Base-by-base conservation (phyloP, 2,113 vertebrate genomes). In the Triplophysa dalaica region DNA sequence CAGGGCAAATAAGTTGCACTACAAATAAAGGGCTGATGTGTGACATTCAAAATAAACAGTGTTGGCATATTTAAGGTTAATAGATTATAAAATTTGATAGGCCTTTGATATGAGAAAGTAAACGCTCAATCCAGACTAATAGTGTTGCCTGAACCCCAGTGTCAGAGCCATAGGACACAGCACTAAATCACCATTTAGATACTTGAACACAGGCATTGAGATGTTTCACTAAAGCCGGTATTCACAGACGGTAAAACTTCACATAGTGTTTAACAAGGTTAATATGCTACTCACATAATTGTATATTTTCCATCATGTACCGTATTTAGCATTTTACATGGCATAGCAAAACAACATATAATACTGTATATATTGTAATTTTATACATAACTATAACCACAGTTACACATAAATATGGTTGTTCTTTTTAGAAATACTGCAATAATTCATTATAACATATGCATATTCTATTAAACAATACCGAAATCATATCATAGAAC, bases 11-110 rank as follows among this genome's bases (percentile, higher is more conserved):
- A n/a, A n/a, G n/a, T 26, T 1, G 2, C 1, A 1, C 1, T 14
- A 2, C 38, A 16, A 38, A 70, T 70, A 54, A 72, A 58, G 52
- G 58, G 69, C n/a, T 13, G 54, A 38, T 56, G 69, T 56, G 69
- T 52, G 26, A 56, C 52, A 21, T 58, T 58, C 9, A n/a, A 12
- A 5, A 0, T 61, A 7, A 22, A 6, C 48, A 0, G 63, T 54
- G 17, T n/a, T 26, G 73, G 75, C 29, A 29, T 78, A 38, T 68
- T 76, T 61, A 56, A 8, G 29, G 24, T 43, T 85, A 88, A n/a
- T 4, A n/a, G n/a, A n/a, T n/a, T n/a, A n/a, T n/a, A n/a, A n/a
- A n/a, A n/a, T n/a, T n/a, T n/a, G n/a, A n/a, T n/a, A n/a, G n/a
- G n/a, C n/a, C n/a, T n/a, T n/a, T n/a, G n/a, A n/a, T 13, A 24